Percentiles rank a stretch among this genome's conserved stretches.
Evolutionary conservation across 2,888 invertebrate genomes (phyloP).

Genomic region (Yponomeuta evonymella): DNA sequence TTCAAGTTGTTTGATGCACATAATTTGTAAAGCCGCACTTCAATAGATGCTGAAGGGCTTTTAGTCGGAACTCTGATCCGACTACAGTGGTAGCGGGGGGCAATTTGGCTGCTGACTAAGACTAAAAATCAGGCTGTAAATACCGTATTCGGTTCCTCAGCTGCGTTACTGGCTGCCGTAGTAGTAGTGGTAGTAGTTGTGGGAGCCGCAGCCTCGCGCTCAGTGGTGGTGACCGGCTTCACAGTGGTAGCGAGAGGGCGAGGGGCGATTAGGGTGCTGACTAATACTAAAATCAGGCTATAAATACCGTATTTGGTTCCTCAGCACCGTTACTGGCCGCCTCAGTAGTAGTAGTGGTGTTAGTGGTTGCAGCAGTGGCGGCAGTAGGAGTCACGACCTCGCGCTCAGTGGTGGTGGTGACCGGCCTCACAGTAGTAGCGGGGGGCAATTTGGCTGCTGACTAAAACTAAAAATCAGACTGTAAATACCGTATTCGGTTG

Average conservation of each 20-base stretch:
- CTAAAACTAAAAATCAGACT: too few relatives aligned
- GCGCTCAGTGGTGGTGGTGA: slow-evolving; percentile 32
- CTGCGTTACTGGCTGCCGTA: too few relatives aligned
- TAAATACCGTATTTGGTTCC: not conserved
- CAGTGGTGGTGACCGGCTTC: slow-evolving; percentile 34
- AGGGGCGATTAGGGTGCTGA: slow-evolving; percentile 32
- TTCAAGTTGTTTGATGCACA: too few relatives aligned
- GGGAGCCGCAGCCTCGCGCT: not conserved
- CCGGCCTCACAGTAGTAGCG: slow-evolving; percentile 38
- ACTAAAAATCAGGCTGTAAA: too few relatives aligned
- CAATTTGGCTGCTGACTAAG: too few relatives aligned
- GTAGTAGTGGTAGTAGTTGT: too few relatives aligned
- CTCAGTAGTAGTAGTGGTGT: not conserved
- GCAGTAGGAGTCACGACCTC: slow-evolving; percentile 5
- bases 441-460: slow-evolving; percentile 32
- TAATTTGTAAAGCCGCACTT: too few relatives aligned
- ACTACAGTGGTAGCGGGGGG: too few relatives aligned
- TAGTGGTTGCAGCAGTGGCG: not conserved
- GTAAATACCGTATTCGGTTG: not conserved
- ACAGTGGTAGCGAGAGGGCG: slow-evolving; percentile 40
- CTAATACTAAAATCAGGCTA: too few relatives aligned
- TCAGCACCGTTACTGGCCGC: not conserved
- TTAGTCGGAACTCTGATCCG: too few relatives aligned
- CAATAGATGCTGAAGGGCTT: too few relatives aligned
- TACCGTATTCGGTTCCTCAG: not conserved